These are phyloP conservation scores for Tachina grossa DNA, from an alignment of 2,888 invertebrate species.

Conservation along the genomic window DNA sequence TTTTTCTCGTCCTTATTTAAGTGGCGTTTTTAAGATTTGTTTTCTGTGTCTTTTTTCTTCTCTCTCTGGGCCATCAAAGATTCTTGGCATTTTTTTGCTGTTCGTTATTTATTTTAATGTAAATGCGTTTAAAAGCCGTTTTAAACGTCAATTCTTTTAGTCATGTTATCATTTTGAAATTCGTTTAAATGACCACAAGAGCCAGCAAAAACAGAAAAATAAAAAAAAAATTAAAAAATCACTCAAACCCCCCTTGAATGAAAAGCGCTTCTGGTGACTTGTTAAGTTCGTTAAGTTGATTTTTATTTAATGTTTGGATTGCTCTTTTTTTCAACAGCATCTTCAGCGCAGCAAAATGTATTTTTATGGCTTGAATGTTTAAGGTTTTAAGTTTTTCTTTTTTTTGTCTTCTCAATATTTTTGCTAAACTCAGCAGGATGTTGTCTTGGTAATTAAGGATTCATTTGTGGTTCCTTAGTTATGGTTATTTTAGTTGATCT, in stretches of 20 bases:
- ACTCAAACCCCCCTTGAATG: slow-evolving; percentile 50
- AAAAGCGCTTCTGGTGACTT: slow-evolving; percentile 74
- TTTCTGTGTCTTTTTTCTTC: slow-evolving; percentile 36
- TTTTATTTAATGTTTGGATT: slow-evolving; percentile 41
- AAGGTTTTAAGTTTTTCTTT: slow-evolving; percentile 31
- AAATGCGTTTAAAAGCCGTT: slow-evolving; percentile 69
- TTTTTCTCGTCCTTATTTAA: slow-evolving; percentile 52
- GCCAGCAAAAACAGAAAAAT: not conserved
- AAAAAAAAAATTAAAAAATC: not conserved
- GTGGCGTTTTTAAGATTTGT: slow-evolving; percentile 71
- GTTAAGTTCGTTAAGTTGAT: slow-evolving; percentile 80
- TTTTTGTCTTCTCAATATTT: slow-evolving; percentile 19
- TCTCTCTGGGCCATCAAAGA: slow-evolving; percentile 25
- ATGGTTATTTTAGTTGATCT: slow-evolving; percentile 42
- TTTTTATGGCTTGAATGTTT: slow-evolving; percentile 50
- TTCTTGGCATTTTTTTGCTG: slow-evolving; percentile 26
- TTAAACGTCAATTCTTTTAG: slow-evolving; percentile 70
- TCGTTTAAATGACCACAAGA: slow-evolving; percentile 61
- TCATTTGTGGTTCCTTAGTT: slow-evolving; percentile 75
- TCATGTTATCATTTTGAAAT: slow-evolving; percentile 69
- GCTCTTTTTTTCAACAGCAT: slow-evolving; percentile 38
- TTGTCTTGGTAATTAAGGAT: slow-evolving; percentile 82
- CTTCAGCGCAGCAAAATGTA: slow-evolving; percentile 44
- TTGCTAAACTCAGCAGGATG: slow-evolving; percentile 79
- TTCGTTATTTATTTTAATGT: slow-evolving; percentile 64